These are phyloP conservation scores for Baryphthengus martii DNA, from an alignment of 2,113 vertebrate species.

Conservation along the genomic window DNA sequence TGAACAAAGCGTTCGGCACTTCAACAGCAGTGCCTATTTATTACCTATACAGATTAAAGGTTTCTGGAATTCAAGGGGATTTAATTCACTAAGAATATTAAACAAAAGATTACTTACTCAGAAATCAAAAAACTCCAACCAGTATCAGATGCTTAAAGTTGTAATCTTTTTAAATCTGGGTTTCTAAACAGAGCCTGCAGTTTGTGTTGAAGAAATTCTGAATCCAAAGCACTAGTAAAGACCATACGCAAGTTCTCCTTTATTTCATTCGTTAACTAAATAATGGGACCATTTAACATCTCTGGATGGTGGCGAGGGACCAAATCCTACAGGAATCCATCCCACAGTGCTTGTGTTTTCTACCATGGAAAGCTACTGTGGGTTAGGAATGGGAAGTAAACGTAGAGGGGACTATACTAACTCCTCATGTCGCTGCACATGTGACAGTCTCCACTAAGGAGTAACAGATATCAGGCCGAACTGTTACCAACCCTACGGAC, in stretches of 20 bases:
- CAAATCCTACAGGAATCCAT: fast-evolving
- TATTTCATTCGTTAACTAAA: neutral
- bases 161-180: neutral
- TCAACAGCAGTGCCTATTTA: neutral
- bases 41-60: neutral
- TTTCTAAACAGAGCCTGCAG: neutral
- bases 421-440: neutral
- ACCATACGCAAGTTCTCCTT: neutral
- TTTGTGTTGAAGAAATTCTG: neutral
- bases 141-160: neutral
- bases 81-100: neutral
- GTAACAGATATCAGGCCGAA: neutral
- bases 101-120: neutral
- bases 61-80: neutral
- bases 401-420: neutral
- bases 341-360: neutral
- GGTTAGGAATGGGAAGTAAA: neutral
- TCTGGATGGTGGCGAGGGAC: fast-evolving
- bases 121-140: neutral
- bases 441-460: neutral
- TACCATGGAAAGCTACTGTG: neutral
- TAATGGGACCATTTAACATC: neutral
- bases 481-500: neutral
- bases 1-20: slow-evolving; percentile 1
- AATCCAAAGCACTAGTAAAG: neutral